Evolutionary conservation across 2,888 invertebrate species (phyloP).

Genomic region (Dolomedes plantarius): DNA sequence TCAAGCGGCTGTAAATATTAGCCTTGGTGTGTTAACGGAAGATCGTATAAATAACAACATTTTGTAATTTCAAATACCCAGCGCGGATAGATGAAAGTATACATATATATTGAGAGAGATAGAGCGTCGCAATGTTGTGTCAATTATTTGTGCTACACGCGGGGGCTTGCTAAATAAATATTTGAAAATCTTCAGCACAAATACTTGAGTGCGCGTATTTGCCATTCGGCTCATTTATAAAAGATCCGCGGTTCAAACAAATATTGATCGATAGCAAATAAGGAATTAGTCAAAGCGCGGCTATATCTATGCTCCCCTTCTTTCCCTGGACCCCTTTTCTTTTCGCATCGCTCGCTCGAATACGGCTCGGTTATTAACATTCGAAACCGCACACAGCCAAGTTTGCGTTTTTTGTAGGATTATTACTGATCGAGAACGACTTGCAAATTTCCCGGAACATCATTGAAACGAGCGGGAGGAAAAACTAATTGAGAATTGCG

Average conservation of each 20-base stretch:
- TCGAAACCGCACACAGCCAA: constrained; percentile 52
- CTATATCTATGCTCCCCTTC: constrained; percentile 36
- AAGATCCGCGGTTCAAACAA: constrained; percentile 71
- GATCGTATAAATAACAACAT: constrained; percentile 70
- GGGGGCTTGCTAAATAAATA: constrained; percentile 64
- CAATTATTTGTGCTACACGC: constrained; percentile 69
- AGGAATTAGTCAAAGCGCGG: constrained; percentile 68
- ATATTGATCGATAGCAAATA: constrained; percentile 70
- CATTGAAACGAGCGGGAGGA: constrained; percentile 35
- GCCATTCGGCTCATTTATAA: constrained; percentile 68
- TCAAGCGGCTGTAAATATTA: constrained; percentile 69
- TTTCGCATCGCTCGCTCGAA: constrained; percentile 5
- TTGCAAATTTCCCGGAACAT: background rate
- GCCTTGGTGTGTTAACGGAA: constrained; percentile 46
- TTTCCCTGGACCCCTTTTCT: constrained; percentile 35
- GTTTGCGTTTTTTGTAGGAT: constrained; percentile 29
- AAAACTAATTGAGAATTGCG: constrained; percentile 63
- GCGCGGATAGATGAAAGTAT: constrained; percentile 50
- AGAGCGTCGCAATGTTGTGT: constrained; percentile 60
- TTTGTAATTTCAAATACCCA: constrained; percentile 66
- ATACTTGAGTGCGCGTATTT: constrained; percentile 67
- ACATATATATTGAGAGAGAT: constrained; percentile 5
- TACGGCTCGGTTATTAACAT: constrained; percentile 56
- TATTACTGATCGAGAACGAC: background rate
- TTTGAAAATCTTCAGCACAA: constrained; percentile 72